Evolutionary conservation across 53 echinoderm and acorn worm genomes (phyloP), one percentile per base, ranked within the genome.

Genomic region (Zoroaster sp.): DNA sequence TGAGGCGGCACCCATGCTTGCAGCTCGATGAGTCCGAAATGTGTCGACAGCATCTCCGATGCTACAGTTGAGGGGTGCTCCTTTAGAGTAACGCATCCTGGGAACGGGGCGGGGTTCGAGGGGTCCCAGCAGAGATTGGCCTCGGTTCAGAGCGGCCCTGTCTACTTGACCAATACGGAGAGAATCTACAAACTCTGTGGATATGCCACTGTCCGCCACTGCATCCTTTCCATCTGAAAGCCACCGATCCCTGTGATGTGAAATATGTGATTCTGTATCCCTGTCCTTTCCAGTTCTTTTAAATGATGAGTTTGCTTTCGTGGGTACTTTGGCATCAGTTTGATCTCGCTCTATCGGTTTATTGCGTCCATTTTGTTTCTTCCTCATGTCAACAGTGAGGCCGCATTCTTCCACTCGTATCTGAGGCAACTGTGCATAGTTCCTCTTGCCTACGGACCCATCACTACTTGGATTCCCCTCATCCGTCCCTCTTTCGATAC

Each of bases 371-470:
- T 79, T 32, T 79, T 15, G 59, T 54, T 32, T 40, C 17, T 88
- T 88, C n/a, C 91, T 75, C 4, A 88, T 46, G 41, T 94, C 88
- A 35, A 94, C 91, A 6, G 94, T 94, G n/a, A 94, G 83, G 2
- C 94, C 94, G 38, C 94, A 94, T 37, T 88, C 91, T 72, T 94
- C 94, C 35, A 94, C 91, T 36, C 94, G 91, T 70, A 94, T 91
- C 46, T 72, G 70, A 32, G 94, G 94, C 77, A 94, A 83, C 47
- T 49, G 85, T 4, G 34, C 85, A 5, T 66, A 67, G 47, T 47
- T 71, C 51, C 71, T 35, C 47, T 35, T 69, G n/a, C 35, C 10
- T 70, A 10, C 46, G 45, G 51, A 45, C 81, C 53, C 15, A 12
- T 69, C 74, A 11, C 70, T 49, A 4, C 35, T 83, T 8, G 45